Evolutionary conservation across 2,113 vertebrate species (phyloP).

Genomic region (Trichomycterus rosablanca): DNA sequence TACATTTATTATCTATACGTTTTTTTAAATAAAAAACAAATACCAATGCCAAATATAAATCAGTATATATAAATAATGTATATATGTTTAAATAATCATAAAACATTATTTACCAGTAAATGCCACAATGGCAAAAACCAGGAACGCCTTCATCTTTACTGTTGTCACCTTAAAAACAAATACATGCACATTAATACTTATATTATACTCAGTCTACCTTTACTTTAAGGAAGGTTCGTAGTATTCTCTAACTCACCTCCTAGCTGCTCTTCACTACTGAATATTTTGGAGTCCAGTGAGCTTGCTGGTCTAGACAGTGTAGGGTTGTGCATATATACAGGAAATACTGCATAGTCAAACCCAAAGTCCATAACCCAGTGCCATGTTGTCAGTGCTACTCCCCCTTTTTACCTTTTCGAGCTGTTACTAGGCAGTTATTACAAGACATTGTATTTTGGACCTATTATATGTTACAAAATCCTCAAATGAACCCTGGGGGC

Average conservation of each 20-base stretch:
- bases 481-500: not conserved
- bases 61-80: not conserved
- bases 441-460: slow-evolving; percentile 28
- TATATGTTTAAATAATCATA: not conserved
- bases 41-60: not conserved
- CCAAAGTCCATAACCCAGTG: slow-evolving; percentile 56
- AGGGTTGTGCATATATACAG: slow-evolving; percentile 41
- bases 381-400: slow-evolving; percentile 43
- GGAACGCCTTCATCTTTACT: slow-evolving; percentile 49
- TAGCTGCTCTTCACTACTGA: not conserved
- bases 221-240: too few species aligned
- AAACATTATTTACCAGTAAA: slow-evolving; percentile 58
- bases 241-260: slow-evolving; percentile 32
- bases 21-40: too few species aligned
- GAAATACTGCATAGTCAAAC: slow-evolving; percentile 14
- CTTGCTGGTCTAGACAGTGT: not conserved
- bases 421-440: slow-evolving; percentile 10
- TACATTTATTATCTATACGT: too few species aligned
- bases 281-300: slow-evolving; percentile 19
- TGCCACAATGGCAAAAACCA: slow-evolving; percentile 52
- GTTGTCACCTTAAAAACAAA: not conserved
- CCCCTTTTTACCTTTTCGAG: not conserved
- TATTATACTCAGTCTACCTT: not conserved
- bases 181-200: not conserved
- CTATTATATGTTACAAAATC: not conserved